A percentile compares a stretch with the other conserved stretches of the same genome.
Evolutionary conservation across 35 echinoderm and acorn worm species (phyloP).

Genomic region (Lytechinus pictus): DNA sequence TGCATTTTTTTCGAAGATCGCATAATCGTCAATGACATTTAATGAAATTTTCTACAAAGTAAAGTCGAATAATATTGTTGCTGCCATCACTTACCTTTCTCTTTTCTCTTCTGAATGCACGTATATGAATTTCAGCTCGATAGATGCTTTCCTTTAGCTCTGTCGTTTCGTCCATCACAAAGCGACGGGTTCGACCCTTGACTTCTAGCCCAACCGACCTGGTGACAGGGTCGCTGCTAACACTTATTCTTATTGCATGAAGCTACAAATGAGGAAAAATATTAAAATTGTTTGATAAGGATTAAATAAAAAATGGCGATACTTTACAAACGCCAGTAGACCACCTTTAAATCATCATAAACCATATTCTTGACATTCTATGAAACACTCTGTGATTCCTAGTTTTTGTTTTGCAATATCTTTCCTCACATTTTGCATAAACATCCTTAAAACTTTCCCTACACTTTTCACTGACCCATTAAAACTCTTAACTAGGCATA

Average conservation of each 20-base stretch:
- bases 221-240: slow-evolving; percentile 81
- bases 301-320: too few relatives aligned
- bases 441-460: too few relatives aligned
- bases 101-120: slow-evolving; percentile 84
- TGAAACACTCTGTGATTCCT: too few relatives aligned
- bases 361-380: too few relatives aligned
- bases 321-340: too few relatives aligned
- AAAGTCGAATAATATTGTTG: background rate
- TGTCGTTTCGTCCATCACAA: slow-evolving; percentile 83
- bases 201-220: slow-evolving; percentile 90
- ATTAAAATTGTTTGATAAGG: background rate
- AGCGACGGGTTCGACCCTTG: slow-evolving; percentile 92
- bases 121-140: slow-evolving; percentile 84
- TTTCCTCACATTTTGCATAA: too few relatives aligned
- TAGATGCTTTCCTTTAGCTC: slow-evolving; percentile 93
- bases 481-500: too few relatives aligned
- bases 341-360: too few relatives aligned
- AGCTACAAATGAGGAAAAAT: slow-evolving; percentile 51
- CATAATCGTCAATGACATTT: too few relatives aligned
- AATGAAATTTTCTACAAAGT: background rate
- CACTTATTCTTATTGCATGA: slow-evolving; percentile 79
- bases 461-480: too few relatives aligned
- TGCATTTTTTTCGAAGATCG: too few relatives aligned
- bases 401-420: too few relatives aligned
- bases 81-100: slow-evolving; percentile 61